A percentile compares a stretch with the other conserved stretches of the same genome.
Conservation (phyloP, 2,888 invertebrate species). For the Leucophora obtusa region DNA sequence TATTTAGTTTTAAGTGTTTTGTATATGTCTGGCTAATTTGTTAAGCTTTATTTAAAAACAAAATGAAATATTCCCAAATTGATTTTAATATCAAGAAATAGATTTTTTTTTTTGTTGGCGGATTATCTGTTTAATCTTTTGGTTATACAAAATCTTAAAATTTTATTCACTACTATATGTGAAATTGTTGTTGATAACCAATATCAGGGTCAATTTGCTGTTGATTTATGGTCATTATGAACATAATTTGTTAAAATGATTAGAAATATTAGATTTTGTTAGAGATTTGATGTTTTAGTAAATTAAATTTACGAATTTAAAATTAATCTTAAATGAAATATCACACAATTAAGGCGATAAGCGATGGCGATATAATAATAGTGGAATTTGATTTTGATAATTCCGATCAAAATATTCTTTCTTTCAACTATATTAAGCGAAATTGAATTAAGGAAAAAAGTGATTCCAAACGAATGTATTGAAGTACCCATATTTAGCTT, state of each 20-base stretch:
- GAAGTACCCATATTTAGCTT: no score
- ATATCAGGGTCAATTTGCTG: constrained; percentile 19
- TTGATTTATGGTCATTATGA: constrained; percentile 26
- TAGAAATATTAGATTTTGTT: no score
- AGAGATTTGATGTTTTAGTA: background rate
- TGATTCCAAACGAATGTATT: no score
- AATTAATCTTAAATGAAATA: no score
- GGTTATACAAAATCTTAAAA: background rate
- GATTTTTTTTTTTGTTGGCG: constrained; percentile 1
- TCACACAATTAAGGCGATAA: background rate
- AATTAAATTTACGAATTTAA: background rate
- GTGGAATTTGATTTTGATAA: no score
- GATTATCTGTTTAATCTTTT: constrained; percentile 41
- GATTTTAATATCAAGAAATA: constrained; percentile 20
- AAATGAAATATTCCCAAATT: constrained; percentile 13
- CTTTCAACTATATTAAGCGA: no score
- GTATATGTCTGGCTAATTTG: background rate
- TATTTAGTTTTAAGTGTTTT: background rate
- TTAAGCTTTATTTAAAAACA: constrained; percentile 4
- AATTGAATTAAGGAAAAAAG: no score
- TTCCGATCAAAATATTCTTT: no score
- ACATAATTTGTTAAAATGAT: no score
- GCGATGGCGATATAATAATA: no score
- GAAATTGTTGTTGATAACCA: constrained; percentile 5
- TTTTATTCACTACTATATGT: background rate